Evolutionary conservation across 2,113 vertebrate genomes (phyloP), one percentile per base, ranked within the genome.

Genomic region (Rostratula benghalensis): DNA sequence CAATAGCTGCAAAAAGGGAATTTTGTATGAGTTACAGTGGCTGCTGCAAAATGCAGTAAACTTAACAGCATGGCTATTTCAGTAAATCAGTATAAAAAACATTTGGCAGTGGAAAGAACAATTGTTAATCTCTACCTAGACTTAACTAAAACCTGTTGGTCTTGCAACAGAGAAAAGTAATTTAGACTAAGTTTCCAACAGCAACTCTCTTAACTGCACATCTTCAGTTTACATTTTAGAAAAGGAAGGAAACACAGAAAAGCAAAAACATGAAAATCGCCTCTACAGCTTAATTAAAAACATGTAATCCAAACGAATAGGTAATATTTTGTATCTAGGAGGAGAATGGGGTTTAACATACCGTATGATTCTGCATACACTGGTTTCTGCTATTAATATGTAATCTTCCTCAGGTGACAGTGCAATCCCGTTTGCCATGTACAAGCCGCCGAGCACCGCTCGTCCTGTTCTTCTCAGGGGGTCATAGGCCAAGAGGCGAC

Each of bases 341-440:
- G 53, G 41, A 68, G 33, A n/a, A 43, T 41, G 8, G 21, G 18
- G 21, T 61, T 69, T 57, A 39, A 50, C 85, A 45, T 89, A 97
- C 97, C 90, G 77, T 65, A 96, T 92, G 10, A 98, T 95, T 81
- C 97, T 97, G 27, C 94, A 97, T 8, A 97, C 90, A 94, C 98
- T 98, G 57, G 97, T 98, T 94, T 98, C 98, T 2, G 97, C 97
- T 94, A 98, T 91, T 71, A 98, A 43, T 67, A 98, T 87, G 90
- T 97, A 97, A 77, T 89, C 41, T 24, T 98, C 98, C 9, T 91
- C 71, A 3, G 97, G 97, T 5, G 98, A 98, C 54, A 98, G 93
- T 3, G 80, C 97, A n/a, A 98, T 92, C 59, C 97, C 97, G 13
- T 98, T 98, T 81, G 98, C 97, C 98, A 97, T 97, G 91, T 97